A percentile compares a stretch with the other conserved stretches of the same genome.
Conservation (phyloP, 2,888 invertebrate species). For the Alcis repandata region DNA sequence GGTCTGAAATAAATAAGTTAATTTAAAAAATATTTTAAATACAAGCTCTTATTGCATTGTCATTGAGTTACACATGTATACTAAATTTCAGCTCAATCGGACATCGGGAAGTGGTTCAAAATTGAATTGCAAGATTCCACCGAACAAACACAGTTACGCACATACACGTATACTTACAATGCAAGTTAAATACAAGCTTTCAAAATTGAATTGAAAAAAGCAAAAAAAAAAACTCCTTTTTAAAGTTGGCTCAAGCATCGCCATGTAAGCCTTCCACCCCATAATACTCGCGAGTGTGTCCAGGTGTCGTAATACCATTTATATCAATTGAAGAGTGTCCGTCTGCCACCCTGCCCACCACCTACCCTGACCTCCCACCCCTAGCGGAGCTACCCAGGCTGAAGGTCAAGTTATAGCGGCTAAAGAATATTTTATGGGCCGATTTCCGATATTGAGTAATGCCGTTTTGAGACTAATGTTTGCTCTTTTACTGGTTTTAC, state of each 20-base stretch:
- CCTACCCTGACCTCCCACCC: slow-evolving; percentile 58
- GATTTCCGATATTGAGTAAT: slow-evolving; percentile 75
- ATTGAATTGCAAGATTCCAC: too few relatives aligned
- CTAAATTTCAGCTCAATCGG: too few relatives aligned
- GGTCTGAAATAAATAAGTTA: too few relatives aligned
- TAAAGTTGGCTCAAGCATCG: neutral
- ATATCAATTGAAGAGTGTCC: slow-evolving; percentile 84
- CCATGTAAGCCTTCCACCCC: slow-evolving; percentile 67
- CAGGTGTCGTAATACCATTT: slow-evolving; percentile 82
- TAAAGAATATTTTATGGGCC: slow-evolving; percentile 79
- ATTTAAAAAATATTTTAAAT: too few relatives aligned
- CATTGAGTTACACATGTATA: too few relatives aligned
- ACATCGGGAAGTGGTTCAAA: too few relatives aligned
- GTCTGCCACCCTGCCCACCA: slow-evolving; percentile 65
- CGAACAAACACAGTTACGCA: too few relatives aligned
- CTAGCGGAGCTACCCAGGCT: slow-evolving; percentile 40
- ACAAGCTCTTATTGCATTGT: too few relatives aligned
- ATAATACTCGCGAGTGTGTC: slow-evolving; percentile 67
- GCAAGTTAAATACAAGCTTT: too few relatives aligned
- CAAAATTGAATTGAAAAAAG: too few relatives aligned
- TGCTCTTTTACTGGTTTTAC: slow-evolving; percentile 48
- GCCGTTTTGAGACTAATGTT: slow-evolving; percentile 74
- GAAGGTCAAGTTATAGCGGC: slow-evolving; percentile 60
- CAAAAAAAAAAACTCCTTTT: too few relatives aligned
- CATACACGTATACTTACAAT: too few relatives aligned